phyloP scores from a whole-genome alignment of 2,888 invertebrate species.

The Imbricaverruca yamaguchii region DNA sequence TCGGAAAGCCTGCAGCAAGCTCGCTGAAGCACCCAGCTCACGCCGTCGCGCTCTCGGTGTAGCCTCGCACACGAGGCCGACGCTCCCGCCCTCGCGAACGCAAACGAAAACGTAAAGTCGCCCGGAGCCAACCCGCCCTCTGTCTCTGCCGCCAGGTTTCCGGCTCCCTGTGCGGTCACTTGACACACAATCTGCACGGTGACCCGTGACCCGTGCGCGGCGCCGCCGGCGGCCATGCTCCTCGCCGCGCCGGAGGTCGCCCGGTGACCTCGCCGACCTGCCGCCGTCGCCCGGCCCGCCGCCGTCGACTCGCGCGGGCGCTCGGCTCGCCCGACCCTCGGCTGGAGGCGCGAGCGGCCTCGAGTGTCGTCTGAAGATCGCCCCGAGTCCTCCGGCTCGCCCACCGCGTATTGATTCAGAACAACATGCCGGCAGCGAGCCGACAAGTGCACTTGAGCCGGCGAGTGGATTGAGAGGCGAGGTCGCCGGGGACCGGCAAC shows the following conservation, averaged over 20 bases:
- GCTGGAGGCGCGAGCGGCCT: not conserved
- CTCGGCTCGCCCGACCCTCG: not conserved
- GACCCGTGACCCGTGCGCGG: too few species aligned
- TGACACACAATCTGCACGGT: conserved; percentile 7
- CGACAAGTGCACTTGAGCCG: not conserved
- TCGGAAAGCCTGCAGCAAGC: too few species aligned
- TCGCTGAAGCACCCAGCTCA: too few species aligned
- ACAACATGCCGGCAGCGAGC: not conserved
- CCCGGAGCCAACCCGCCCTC: conserved; percentile 11
- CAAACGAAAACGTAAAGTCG: too few species aligned
- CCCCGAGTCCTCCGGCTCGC: too few species aligned
- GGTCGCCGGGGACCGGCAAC: not conserved
- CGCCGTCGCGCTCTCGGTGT: too few species aligned
- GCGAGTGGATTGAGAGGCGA: not conserved
- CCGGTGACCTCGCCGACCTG: too few species aligned
- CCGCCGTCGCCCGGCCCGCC: not conserved
- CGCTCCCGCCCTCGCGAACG: too few species aligned
- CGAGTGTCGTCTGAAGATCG: not conserved
- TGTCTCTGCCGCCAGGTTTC: conserved; percentile 28
- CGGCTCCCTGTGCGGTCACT: conserved; percentile 32
- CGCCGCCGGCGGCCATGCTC: too few species aligned
- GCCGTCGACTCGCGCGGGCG: not conserved
- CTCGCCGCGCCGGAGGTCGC: too few species aligned
- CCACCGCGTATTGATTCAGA: not conserved
- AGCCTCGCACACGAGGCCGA: too few species aligned